A percentile compares a stretch with the other conserved stretches of the same genome.
phyloP scores from a whole-genome alignment of 92 coral and sea anemone genomes.

The Hydrozoanthus gracilis region DNA sequence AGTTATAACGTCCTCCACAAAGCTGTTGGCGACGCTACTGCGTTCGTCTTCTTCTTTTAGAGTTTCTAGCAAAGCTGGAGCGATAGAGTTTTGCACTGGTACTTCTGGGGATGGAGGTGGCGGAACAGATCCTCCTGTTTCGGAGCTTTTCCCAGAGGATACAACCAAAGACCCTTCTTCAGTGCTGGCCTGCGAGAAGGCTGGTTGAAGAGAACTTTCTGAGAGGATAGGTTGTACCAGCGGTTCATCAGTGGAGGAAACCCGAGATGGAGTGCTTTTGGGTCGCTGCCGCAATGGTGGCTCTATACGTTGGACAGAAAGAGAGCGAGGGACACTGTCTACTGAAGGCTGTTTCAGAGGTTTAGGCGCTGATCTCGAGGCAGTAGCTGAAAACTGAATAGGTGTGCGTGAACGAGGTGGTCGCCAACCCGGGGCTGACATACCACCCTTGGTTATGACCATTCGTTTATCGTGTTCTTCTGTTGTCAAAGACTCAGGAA shows the following conservation, averaged over 20 bases:
- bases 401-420: slow-evolving; percentile 88
- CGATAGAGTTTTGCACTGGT: slow-evolving; percentile 3
- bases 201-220: slow-evolving; percentile 65
- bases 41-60: slow-evolving; percentile 82
- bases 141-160: slow-evolving; percentile 37
- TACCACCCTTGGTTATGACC: slow-evolving; percentile 59
- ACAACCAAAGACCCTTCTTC: slow-evolving; percentile 47
- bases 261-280: slow-evolving; percentile 77
- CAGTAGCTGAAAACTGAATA: slow-evolving; percentile 74
- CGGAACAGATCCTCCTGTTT: slow-evolving; percentile 68
- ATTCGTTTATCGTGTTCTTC: slow-evolving; percentile 49
- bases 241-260: slow-evolving; percentile 52
- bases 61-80: slow-evolving; percentile 68
- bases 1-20: slow-evolving; percentile 41
- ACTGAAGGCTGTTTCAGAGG: slow-evolving; percentile 85
- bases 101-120: slow-evolving; percentile 93
- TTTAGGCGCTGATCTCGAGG: slow-evolving; percentile 74
- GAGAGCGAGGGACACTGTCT: slow-evolving; percentile 76
- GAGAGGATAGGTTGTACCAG: slow-evolving; percentile 71
- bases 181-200: slow-evolving; percentile 47
- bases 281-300: slow-evolving; percentile 57
- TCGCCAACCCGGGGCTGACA: slow-evolving; percentile 80
- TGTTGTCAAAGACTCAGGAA: slow-evolving; percentile 41
- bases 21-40: slow-evolving; percentile 67
- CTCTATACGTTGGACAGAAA: slow-evolving; percentile 64